Percentiles rank a stretch among this genome's conserved stretches.
These are phyloP conservation scores for Anthophora plumipes DNA, from an alignment of 2,888 invertebrate genomes.

Conservation along the genomic window DNA sequence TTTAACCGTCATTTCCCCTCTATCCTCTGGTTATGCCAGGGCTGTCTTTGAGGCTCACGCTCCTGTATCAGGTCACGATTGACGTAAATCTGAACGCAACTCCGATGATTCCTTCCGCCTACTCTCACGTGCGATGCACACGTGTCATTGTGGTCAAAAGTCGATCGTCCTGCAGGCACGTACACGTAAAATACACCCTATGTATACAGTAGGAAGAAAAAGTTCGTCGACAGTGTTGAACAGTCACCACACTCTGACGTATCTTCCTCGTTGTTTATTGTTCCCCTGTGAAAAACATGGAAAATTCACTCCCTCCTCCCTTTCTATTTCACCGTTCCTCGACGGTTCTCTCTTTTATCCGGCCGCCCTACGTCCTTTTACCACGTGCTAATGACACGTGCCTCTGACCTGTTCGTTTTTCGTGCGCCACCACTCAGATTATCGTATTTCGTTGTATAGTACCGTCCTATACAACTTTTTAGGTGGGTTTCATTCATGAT, in stretches of 20 bases:
- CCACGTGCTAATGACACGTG: constrained; percentile 50
- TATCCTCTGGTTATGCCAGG: constrained; percentile 20
- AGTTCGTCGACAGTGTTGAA: background rate
- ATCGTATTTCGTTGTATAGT: too few species aligned
- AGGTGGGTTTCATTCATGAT: background rate
- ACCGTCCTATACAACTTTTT: background rate
- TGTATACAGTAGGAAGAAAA: background rate
- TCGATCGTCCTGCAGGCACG: constrained; percentile 24
- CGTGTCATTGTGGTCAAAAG: constrained; percentile 65
- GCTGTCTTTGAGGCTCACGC: constrained; percentile 45
- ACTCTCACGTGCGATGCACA: constrained; percentile 66
- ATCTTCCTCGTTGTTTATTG: background rate
- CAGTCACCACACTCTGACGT: constrained; percentile 2
- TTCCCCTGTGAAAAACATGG: background rate
- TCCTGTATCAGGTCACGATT: constrained; percentile 64
- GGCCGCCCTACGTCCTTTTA: background rate
- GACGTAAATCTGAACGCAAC: constrained; percentile 68
- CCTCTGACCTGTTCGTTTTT: background rate
- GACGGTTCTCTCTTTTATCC: background rate
- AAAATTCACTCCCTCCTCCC: background rate
- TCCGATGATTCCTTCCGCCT: constrained; percentile 68
- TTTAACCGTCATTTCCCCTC: constrained; percentile 28
- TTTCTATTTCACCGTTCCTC: background rate
- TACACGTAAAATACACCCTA: background rate
- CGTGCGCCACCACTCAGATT: background rate